These are phyloP conservation scores for Gandaritis pyraliata DNA, from an alignment of 2,888 invertebrate species.

Conservation along the genomic window DNA sequence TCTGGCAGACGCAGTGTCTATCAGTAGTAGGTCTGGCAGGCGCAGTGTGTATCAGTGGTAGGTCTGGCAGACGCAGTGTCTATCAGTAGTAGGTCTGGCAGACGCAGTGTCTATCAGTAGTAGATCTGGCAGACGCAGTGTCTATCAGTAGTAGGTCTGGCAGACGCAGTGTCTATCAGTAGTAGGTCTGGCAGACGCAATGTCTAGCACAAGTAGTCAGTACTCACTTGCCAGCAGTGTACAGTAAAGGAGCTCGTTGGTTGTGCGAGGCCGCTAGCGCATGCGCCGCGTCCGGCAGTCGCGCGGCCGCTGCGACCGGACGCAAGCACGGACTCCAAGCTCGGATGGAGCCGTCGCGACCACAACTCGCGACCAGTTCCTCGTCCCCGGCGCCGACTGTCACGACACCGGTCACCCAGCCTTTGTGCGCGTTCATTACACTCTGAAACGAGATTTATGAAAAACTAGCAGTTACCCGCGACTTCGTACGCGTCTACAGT, in stretches of 20 bases:
- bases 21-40: too few relatives aligned
- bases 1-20: too few relatives aligned
- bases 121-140: too few relatives aligned
- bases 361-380: constrained; percentile 87
- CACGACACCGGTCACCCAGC: constrained; percentile 92
- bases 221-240: constrained; percentile 93
- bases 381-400: constrained; percentile 46
- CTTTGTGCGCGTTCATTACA: constrained; percentile 93
- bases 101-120: too few relatives aligned
- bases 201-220: background rate
- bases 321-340: constrained; percentile 90
- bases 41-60: too few relatives aligned
- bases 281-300: constrained; percentile 85
- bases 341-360: constrained; percentile 90
- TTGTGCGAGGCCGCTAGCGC: constrained; percentile 83
- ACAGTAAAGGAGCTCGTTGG: constrained; percentile 72
- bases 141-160: too few relatives aligned
- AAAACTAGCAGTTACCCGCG: too few relatives aligned
- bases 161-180: too few relatives aligned
- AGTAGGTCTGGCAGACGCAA: too few relatives aligned
- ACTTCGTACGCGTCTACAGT: too few relatives aligned
- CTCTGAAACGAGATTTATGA: constrained; percentile 53
- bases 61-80: too few relatives aligned
- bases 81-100: too few relatives aligned
- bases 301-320: constrained; percentile 63